Conservation (phyloP, 2,113 vertebrate species). For the Mastomys coucha region DNA sequence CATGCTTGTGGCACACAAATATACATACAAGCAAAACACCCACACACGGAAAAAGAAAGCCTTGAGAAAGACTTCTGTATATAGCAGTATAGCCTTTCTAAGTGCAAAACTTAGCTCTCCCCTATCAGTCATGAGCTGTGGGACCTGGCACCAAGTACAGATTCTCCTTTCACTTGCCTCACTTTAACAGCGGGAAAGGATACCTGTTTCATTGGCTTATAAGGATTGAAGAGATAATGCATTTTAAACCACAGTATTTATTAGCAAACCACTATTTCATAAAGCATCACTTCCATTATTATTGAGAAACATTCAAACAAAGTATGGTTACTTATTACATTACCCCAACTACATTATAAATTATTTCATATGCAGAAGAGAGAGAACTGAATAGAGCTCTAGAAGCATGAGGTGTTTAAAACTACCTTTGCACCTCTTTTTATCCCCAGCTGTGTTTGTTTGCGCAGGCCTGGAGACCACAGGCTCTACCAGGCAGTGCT, state of each 20-base stretch:
- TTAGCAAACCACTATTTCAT: slow-evolving; percentile 36
- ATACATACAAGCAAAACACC: background rate
- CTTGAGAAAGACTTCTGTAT: background rate
- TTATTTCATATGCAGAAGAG: background rate
- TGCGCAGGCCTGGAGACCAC: background rate
- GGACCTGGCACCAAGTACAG: background rate
- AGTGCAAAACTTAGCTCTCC: background rate
- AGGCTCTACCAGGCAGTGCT: background rate
- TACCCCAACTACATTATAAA: background rate
- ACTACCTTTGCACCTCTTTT: background rate
- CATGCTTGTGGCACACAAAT: background rate
- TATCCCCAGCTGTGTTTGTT: background rate
- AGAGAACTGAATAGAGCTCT: slow-evolving; percentile 29
- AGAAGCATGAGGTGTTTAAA: background rate
- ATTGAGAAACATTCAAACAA: background rate
- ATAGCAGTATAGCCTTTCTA: background rate
- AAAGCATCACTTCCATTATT: background rate
- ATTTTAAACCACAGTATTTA: slow-evolving; percentile 36
- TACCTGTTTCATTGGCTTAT: background rate
- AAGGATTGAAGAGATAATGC: background rate
- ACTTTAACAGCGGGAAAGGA: background rate
- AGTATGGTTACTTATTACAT: background rate
- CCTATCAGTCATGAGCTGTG: background rate
- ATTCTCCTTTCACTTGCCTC: background rate
- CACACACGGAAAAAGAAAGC: background rate